These are phyloP conservation scores for Schizaphis graminum DNA, from an alignment of 2,888 invertebrate genomes.

Conservation along the genomic window DNA sequence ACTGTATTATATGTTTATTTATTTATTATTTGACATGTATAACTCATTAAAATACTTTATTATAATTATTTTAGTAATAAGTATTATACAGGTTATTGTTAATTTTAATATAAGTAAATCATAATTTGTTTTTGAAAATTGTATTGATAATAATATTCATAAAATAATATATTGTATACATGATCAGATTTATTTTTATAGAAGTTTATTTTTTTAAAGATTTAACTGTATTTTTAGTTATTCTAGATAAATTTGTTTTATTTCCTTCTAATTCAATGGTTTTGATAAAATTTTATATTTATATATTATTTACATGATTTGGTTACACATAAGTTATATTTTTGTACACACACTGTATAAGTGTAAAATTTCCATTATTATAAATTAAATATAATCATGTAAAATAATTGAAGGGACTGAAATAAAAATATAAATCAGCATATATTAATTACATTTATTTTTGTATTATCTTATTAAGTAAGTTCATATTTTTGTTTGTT, in stretches of 20 bases:
- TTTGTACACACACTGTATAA: not conserved
- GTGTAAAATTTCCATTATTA: not conserved
- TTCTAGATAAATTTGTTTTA: not conserved
- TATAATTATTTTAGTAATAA: not conserved
- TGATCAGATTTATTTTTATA: not conserved
- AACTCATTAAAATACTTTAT: not conserved
- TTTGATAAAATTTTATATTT: not conserved
- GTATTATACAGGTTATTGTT: not conserved
- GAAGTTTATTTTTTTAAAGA: not conserved
- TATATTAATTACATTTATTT: not conserved
- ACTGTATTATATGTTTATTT: not conserved
- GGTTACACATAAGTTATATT: not conserved
- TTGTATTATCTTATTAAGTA: not conserved
- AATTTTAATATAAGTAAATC: not conserved
- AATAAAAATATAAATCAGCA: not conserved
- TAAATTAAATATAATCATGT: not conserved
- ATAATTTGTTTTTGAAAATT: not conserved
- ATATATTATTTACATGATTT: not conserved
- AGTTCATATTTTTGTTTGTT: constrained; percentile 10
- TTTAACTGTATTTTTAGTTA: not conserved
- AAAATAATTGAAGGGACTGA: constrained; percentile 51
- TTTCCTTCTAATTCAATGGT: not conserved
- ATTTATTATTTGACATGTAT: not conserved
- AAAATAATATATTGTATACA: not conserved
- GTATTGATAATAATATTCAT: not conserved